Evolutionary conservation across 2,888 invertebrate genomes (phyloP), one percentile per base, ranked within the genome.

Genomic region (Idaea aversata): DNA sequence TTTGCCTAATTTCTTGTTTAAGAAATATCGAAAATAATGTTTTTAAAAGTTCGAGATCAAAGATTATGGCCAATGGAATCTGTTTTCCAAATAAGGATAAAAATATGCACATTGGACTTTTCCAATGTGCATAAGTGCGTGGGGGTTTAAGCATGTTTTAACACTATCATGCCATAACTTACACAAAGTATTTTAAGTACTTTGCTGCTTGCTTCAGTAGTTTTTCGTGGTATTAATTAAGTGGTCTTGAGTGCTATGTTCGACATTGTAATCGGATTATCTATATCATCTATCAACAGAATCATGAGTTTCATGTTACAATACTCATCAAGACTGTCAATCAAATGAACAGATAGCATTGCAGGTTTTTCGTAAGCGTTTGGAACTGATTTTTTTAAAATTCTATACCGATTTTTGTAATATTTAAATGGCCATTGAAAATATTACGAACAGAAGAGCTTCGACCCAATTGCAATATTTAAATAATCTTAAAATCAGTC

Each of bases 11-110:
- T 7, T 47, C 10, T 47, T 47, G 47, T 7, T 47, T 47, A 61
- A 59, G 61, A 59, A 47, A 61, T 60, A 47, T 47, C 47, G 47
- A 5, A 47, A 47, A 5, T 38, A 38, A 10, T 38, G 38, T 13
- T 38, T 38, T 38, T n/a, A n/a, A 38, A 38, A 38, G 38, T 38
- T 38, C 38, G 71, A 77, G 78, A 83, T 83, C 77, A 74, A 77
- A 80, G 81, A 84, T 83, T 80, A 76, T 75, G 75, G 77, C 75
- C 79, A 80, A 80, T 76, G 81, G 76, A 76, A 78, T 81, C 76
- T 63, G 77, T 73, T 65, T 70, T 72, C 84, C 81, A 77, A 82
- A 82, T 79, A 81, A 73, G 82, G 82, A n/a, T n/a, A n/a, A n/a
- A n/a, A n/a, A n/a, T n/a, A n/a, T n/a, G n/a, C n/a, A n/a, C n/a